These are phyloP conservation scores for Boulengeromyrus knoepffleri DNA, from an alignment of 2,113 vertebrate species.

Conservation along the genomic window DNA sequence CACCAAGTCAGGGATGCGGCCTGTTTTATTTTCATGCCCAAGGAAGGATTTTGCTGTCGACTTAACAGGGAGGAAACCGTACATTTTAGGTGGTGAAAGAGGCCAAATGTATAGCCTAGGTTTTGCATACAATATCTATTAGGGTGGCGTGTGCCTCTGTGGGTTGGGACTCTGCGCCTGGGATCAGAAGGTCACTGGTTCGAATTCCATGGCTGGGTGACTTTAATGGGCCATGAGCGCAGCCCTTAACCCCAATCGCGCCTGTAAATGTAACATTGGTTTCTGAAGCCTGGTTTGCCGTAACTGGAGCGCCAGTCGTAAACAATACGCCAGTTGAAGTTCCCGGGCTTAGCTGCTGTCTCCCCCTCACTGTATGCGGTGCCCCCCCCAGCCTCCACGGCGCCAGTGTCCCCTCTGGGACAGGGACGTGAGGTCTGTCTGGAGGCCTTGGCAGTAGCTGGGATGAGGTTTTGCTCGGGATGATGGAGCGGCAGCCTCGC, in stretches of 20 bases:
- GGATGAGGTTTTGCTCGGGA: constrained; percentile 42
- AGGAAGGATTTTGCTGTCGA: neutral
- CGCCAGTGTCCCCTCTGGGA: constrained; percentile 15
- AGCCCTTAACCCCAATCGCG: neutral
- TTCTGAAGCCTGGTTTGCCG: neutral
- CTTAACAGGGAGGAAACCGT: neutral
- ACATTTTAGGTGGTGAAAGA: neutral
- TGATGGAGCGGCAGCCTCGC: constrained; percentile 53
- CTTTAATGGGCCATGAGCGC: neutral
- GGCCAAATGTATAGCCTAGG: neutral
- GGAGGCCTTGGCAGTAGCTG: constrained; percentile 15
- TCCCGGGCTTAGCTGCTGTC: neutral
- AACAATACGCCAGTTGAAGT: neutral
- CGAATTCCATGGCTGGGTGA: neutral
- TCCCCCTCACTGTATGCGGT: neutral
- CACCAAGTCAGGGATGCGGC: neutral
- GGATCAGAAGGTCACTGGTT: neutral
- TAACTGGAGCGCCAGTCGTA: neutral
- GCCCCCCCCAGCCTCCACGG: neutral
- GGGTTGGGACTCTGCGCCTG: neutral
- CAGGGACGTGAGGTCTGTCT: neutral
- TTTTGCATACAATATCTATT: neutral
- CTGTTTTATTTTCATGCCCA: too few species aligned
- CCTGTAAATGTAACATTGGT: neutral
- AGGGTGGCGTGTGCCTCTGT: neutral